A percentile compares a stretch with the other conserved stretches of the same genome.
These are phyloP conservation scores for Remorina albescens DNA, from an alignment of 2,797 vertebrate species.

Conservation along the genomic window DNA sequence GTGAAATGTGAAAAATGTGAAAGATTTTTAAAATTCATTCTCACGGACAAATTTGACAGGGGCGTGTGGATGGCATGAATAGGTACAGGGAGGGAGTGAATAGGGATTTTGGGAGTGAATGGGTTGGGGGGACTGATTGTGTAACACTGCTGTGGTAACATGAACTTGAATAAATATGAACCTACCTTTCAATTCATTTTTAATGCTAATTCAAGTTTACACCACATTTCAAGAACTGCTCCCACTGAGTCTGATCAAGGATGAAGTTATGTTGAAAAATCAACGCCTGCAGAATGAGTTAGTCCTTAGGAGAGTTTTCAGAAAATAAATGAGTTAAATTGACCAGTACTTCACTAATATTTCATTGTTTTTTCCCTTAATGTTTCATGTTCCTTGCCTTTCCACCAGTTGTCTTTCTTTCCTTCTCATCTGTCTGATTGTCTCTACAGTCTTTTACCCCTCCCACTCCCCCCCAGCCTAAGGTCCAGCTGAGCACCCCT, in stretches of 20 bases:
- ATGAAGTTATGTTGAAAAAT: background rate
- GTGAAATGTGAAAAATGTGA: no score
- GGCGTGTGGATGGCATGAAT: no score
- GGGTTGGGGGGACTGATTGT: no score
- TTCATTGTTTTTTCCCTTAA: background rate
- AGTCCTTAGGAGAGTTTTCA: background rate
- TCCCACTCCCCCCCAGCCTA: slow-evolving; percentile 79
- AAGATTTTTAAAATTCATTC: no score
- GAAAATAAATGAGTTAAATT: background rate
- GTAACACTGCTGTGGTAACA: no score
- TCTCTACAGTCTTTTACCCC: slow-evolving; percentile 78
- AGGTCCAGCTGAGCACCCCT: slow-evolving; percentile 63
- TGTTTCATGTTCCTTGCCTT: slow-evolving; percentile 26
- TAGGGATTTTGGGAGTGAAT: no score
- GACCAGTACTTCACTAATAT: background rate
- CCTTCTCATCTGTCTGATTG: slow-evolving; percentile 66
- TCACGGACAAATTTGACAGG: no score
- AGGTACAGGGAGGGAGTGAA: no score
- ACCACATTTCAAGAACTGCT: background rate
- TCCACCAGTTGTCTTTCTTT: slow-evolving; percentile 50
- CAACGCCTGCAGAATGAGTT: background rate
- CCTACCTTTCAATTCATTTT: background rate
- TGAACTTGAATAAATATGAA: background rate
- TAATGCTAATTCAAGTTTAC: background rate
- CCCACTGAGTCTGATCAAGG: background rate